These are phyloP conservation scores for Lepidothrix coronata DNA, from an alignment of 2,113 vertebrate species.

Conservation along the genomic window DNA sequence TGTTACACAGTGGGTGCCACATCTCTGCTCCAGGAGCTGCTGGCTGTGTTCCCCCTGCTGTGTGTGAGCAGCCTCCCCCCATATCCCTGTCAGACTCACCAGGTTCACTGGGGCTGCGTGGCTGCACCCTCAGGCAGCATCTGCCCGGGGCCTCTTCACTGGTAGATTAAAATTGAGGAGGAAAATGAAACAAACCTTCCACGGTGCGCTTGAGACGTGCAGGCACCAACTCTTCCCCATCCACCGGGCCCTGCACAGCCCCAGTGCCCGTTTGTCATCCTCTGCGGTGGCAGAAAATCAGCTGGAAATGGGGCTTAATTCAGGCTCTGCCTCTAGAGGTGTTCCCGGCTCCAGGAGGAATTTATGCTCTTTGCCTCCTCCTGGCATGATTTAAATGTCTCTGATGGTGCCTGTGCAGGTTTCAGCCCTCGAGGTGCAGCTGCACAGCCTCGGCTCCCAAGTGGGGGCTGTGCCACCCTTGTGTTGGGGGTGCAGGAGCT, in stretches of 20 bases:
- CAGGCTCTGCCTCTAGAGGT: not conserved
- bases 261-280: not conserved
- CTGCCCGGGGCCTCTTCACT: not conserved
- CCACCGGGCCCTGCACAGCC: not conserved
- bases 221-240: not conserved
- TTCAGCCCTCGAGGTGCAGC: not conserved
- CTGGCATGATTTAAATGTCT: not conserved
- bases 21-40: not conserved
- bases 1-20: accelerated
- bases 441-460: not conserved
- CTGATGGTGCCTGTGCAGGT: not conserved
- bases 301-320: not conserved
- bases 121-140: not conserved
- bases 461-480: not conserved
- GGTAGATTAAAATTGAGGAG: not conserved
- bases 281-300: not conserved
- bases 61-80: not conserved
- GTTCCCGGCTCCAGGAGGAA: not conserved
- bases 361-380: not conserved
- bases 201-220: accelerated
- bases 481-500: accelerated
- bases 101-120: not conserved
- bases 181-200: not conserved
- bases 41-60: not conserved
- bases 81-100: not conserved